These are phyloP conservation scores for Masnerella sp. DNA, from an alignment of 2,888 invertebrate species.

Conservation along the genomic window DNA sequence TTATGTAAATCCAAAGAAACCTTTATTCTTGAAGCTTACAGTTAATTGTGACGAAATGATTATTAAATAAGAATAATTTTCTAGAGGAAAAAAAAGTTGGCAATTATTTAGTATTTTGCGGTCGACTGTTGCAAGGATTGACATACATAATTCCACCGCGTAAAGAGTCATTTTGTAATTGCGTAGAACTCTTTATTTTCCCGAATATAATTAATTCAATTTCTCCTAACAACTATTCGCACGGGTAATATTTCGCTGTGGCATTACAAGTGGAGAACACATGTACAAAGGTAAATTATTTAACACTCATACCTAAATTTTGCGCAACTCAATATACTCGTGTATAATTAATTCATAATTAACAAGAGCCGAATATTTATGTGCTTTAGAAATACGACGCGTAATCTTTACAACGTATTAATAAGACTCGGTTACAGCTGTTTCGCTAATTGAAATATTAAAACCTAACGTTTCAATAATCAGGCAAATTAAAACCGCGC, in stretches of 20 bases:
- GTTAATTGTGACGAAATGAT: no score
- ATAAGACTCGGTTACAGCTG: slow-evolving; percentile 3
- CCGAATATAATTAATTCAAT: slow-evolving; percentile 17
- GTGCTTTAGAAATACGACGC: not conserved
- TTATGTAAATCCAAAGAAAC: no score
- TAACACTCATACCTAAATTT: slow-evolving; percentile 10
- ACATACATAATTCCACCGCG: slow-evolving; percentile 6
- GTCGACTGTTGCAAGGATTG: not conserved
- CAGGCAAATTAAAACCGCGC: no score
- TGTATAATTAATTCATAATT: slow-evolving; percentile 26
- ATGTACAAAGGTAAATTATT: slow-evolving; percentile 17
- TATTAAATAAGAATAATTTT: no score
- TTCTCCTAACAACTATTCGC: slow-evolving; percentile 7
- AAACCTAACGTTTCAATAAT: no score
- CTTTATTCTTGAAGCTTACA: no score
- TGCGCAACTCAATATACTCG: slow-evolving; percentile 2
- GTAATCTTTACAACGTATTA: slow-evolving; percentile 20
- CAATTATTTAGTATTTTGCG: not conserved
- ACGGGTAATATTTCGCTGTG: slow-evolving; percentile 7
- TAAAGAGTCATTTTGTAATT: not conserved
- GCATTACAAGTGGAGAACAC: not conserved
- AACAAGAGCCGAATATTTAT: slow-evolving; percentile 18
- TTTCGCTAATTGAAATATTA: slow-evolving; percentile 11
- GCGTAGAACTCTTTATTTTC: slow-evolving; percentile 4
- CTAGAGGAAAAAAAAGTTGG: no score